Base-by-base conservation (phyloP, 2,113 vertebrate species). In the Anthoscopus minutus region DNA sequence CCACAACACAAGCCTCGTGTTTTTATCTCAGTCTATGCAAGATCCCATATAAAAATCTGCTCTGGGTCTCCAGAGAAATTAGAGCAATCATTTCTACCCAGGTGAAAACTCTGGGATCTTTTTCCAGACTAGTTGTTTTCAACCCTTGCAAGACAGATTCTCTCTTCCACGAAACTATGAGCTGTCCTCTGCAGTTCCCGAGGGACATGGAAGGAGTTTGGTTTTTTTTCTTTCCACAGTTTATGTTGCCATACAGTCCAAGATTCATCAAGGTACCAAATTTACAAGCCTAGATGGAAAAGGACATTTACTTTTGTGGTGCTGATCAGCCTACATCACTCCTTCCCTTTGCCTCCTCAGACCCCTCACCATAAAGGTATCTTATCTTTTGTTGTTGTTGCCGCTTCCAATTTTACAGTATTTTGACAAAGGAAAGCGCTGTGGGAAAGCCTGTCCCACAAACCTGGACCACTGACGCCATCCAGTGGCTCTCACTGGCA, bases 361-460 rank as follows among this genome's bases (percentile, higher is more conserved):
- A 62, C 10, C 30, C 13, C 6, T 47, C 48, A 74, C 37, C 60
- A 40, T 8, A 53, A 45, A n/a, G 7, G 7, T 4, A 37, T 44
- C n/a, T 44, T 11, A 15, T 19, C 8, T 33, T 35, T 44, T 10
- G 20, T 5, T 12, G 13, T 3, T 15, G 27, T 6, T 17, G 23
- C 51, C 9, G 2, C 8, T 33, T 16, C 19, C 0, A 11, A 14
- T 24, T 28, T 28, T 3, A 17, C 15, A 11, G 12, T 2, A 4
- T 66, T 81, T 58, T 21, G 6, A 16, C 44, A 2, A 11, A 4
- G 62, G 3, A 19, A 15, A 72, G 47, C 28, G 2, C 4, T 2
- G 53, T 13, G 23, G 35, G 2, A 15, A n/a, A 19, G 7, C 18
- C 11, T 9, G 3, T 8, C 25, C 27, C 47, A 17, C 1, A 85